phyloP scores from a whole-genome alignment of 2,113 vertebrate species.

The Psettodes erumei region DNA sequence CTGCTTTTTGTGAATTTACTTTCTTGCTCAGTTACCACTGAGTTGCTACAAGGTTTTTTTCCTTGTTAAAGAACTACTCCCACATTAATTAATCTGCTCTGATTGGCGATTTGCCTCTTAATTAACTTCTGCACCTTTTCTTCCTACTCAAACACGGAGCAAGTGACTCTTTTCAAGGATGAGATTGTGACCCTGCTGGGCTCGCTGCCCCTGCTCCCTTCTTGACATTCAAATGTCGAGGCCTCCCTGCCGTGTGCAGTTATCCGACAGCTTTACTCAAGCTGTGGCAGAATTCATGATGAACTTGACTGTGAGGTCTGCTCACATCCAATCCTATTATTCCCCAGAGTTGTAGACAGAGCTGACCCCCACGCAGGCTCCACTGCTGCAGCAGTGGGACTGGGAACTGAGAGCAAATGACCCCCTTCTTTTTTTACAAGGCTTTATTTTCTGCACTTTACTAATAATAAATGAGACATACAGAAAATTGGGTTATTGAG shows the following conservation, averaged over 20 bases:
- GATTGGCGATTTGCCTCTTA: neutral
- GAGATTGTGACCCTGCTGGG: no score
- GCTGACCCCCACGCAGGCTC: neutral
- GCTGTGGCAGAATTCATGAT: slow-evolving; percentile 46
- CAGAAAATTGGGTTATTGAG: neutral
- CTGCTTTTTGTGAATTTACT: neutral
- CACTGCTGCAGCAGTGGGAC: neutral
- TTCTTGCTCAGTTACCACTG: neutral
- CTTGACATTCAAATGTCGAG: neutral
- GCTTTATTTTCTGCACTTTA: neutral
- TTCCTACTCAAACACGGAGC: no score
- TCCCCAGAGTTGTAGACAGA: slow-evolving; percentile 22
- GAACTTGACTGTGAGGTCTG: slow-evolving; percentile 26
- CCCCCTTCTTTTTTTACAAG: neutral
- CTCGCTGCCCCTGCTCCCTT: no score
- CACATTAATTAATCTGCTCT: neutral
- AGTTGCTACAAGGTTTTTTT: no score
- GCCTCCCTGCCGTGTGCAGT: neutral
- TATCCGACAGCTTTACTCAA: slow-evolving; percentile 33
- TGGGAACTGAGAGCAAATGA: neutral
- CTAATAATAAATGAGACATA: no score
- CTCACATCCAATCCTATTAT: slow-evolving; percentile 57
- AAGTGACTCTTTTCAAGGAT: no score
- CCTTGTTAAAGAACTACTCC: no score
- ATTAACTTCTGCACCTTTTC: no score